A percentile compares a stretch with the other conserved stretches of the same genome.
These are phyloP conservation scores for Myotis daubentonii DNA, from an alignment of 2,797 vertebrate species.

Conservation along the genomic window DNA sequence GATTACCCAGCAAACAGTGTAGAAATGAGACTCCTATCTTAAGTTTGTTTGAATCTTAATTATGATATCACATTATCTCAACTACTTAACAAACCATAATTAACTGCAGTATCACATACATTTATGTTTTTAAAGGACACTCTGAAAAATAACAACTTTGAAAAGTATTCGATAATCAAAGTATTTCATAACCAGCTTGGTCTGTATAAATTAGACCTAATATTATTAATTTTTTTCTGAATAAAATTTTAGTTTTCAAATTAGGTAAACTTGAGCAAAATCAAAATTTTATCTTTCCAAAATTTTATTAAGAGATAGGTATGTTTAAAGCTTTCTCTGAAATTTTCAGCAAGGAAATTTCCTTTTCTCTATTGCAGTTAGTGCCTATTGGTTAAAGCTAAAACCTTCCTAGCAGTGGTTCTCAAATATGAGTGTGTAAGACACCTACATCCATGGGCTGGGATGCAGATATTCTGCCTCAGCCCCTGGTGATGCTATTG, in stretches of 20 bases:
- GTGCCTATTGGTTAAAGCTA: not conserved
- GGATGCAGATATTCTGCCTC: not conserved
- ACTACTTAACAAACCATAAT: not conserved
- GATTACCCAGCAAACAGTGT: not conserved
- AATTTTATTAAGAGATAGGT: not conserved
- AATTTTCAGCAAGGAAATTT: not conserved
- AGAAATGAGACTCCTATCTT: not conserved
- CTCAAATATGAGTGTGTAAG: not conserved
- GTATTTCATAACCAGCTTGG: not conserved
- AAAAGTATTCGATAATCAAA: not conserved
- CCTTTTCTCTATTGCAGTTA: not conserved
- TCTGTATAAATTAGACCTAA: not conserved
- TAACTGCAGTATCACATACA: not conserved
- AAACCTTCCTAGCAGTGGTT: not conserved
- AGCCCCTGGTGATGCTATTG: not conserved
- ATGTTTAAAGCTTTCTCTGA: not conserved
- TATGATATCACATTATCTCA: not conserved
- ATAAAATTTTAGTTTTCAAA: slow-evolving; percentile 16
- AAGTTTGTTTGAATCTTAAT: not conserved
- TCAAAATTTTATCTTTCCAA: not conserved
- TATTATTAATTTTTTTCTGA: not conserved
- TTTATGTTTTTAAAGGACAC: not conserved
- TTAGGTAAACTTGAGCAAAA: not conserved
- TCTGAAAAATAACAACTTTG: not conserved
- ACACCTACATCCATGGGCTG: accelerated